phyloP scores from a whole-genome alignment of 2,113 vertebrate species.

The Bettongia penicillata region DNA sequence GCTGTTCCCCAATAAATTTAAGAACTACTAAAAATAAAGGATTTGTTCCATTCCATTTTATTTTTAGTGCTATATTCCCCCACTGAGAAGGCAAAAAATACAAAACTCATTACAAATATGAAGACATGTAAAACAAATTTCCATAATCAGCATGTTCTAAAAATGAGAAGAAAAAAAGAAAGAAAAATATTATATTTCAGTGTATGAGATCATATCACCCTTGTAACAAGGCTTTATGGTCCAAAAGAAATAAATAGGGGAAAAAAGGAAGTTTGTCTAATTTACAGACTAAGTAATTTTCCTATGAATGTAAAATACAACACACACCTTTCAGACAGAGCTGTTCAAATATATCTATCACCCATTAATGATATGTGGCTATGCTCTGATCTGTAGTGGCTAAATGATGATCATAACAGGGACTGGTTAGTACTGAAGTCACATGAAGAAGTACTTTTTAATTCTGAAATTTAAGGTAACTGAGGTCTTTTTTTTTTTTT shows the following conservation, averaged over 20 bases:
- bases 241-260: not conserved
- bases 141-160: not conserved
- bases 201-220: not conserved
- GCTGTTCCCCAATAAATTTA: conserved; percentile 38
- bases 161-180: conserved; percentile 9
- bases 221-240: not conserved
- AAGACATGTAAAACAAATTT: not conserved
- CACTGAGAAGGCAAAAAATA: not conserved
- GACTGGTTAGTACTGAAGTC: not conserved
- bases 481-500: not conserved
- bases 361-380: conserved; percentile 12
- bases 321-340: conserved; percentile 23
- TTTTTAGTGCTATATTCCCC: not conserved
- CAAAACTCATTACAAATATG: not conserved
- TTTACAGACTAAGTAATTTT: conserved; percentile 36
- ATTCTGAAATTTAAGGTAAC: conserved; percentile 22
- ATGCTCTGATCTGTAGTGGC: conserved; percentile 19
- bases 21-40: not conserved
- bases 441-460: not conserved
- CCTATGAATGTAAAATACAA: not conserved
- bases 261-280: conserved; percentile 47
- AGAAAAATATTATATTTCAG: conserved; percentile 8
- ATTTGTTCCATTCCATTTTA: not conserved
- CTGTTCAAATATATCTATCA: conserved; percentile 21
- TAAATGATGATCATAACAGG: conserved; percentile 2